Evolutionary conservation across 2,888 invertebrate genomes (phyloP), one percentile per base, ranked within the genome.

Genomic region (Noctua fimbriata): DNA sequence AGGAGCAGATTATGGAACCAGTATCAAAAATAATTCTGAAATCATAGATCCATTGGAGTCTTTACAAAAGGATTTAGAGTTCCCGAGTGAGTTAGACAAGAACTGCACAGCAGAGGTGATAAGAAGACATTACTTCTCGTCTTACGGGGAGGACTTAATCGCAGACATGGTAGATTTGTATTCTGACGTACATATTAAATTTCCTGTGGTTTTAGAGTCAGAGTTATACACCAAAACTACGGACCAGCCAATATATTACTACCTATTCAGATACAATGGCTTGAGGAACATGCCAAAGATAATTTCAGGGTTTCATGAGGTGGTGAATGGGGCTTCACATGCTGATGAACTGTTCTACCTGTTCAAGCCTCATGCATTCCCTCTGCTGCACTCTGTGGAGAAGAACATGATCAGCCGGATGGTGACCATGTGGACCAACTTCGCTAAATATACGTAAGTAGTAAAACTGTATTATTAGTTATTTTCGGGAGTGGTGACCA

Each of bases 401-500:
- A 89, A 86, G 21, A 83, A 85, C 5, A 96, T 96, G 95, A 93
- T 95, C 69, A 89, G 90, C 65, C 90, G 94, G 3, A 95, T 97
- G 95, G 93, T 96, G 47, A 94, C 94, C 12, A 87, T 97, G 86
- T 97, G 96, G 96, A 96, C 96, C 0, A 97, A 97, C 89, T 97
- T 97, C 78, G 97, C 97, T 5, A 97, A 97, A 86, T 95, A 94
- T 87, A 92, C 94, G 97, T 97, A 89, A 88, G 92, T 89, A 60
- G 70, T n/a, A 16, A 1, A 32, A 49, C 3, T 69, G 5, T 36
- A 52, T 36, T 58, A 55, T 28, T 28, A 0, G 1, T 55, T 9
- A 32, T 32, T 41, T 66, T 41, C 41, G 41, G 24, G 6, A 28
- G 24, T 21, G 21, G 52, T 41, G 66, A 66, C 24, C 36, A 66